Conservation (phyloP, 2,113 vertebrate species). For the Speoplatyrhinus poulsoni region DNA sequence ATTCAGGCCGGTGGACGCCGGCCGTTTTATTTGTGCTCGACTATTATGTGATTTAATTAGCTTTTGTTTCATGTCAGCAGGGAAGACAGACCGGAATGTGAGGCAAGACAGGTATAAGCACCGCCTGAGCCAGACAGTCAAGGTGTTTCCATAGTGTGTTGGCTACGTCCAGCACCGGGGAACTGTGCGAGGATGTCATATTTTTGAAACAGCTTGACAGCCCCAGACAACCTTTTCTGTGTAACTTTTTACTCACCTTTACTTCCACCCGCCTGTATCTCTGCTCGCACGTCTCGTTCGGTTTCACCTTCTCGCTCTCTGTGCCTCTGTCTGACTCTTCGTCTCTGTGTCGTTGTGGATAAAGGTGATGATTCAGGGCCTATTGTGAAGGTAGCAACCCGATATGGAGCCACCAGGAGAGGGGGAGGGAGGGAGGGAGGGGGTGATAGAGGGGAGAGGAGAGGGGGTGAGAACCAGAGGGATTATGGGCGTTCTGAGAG, state of each 20-base stretch:
- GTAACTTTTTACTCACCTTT: constrained; percentile 8
- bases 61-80: not conserved
- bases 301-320: constrained; percentile 35
- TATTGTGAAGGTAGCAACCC: constrained; percentile 70
- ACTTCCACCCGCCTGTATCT: not conserved
- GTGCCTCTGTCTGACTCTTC: constrained; percentile 37
- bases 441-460: not conserved
- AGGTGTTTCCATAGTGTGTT: not conserved
- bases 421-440: not conserved
- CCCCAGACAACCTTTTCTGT: not conserved
- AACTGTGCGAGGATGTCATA: not conserved
- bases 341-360: constrained; percentile 44
- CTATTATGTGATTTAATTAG: not conserved
- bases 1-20: no score
- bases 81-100: not conserved
- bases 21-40: not conserved
- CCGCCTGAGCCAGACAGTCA: not conserved
- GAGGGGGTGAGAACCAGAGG: constrained; percentile 39
- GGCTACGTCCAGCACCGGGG: no score
- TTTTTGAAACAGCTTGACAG: constrained; percentile 14
- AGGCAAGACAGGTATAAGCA: not conserved
- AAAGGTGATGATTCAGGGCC: constrained; percentile 68
- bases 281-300: constrained; percentile 10
- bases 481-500: constrained; percentile 59
- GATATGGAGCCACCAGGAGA: constrained; percentile 60